A percentile compares a stretch with the other conserved stretches of the same genome.
Conservation (phyloP, 2,113 vertebrate genomes). For the Coptodon rendalli region DNA sequence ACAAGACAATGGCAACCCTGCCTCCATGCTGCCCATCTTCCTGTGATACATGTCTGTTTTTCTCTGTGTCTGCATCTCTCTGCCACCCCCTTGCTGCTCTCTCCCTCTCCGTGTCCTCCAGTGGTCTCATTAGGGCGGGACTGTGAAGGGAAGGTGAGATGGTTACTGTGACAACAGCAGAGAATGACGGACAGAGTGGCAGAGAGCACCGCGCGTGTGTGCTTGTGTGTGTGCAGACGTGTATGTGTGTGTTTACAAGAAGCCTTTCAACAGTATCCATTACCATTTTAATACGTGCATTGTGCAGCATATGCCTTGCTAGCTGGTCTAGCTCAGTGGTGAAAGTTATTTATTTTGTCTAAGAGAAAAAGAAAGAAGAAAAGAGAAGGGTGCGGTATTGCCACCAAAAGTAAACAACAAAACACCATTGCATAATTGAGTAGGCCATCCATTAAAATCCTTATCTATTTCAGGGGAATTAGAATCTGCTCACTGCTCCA, state of each 20-base stretch:
- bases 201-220: conserved; percentile 1
- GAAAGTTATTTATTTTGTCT: not conserved
- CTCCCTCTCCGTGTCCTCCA: conserved; percentile 38
- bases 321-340: not conserved
- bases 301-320: not conserved
- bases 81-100: conserved; percentile 33
- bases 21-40: conserved; percentile 39
- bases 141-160: conserved; percentile 72
- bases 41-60: conserved; percentile 53
- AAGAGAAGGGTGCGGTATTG: not conserved
- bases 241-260: not conserved
- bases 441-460: conserved; percentile 54
- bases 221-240: not conserved
- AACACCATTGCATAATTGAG: conserved; percentile 60
- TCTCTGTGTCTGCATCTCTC: conserved; percentile 38
- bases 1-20: conserved; percentile 52
- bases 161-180: conserved; percentile 77
- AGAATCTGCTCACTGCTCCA: conserved; percentile 43
- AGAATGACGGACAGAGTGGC: conserved; percentile 51
- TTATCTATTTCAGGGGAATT: conserved; percentile 58
- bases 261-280: not conserved
- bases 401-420: conserved; percentile 2
- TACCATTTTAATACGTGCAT: not conserved
- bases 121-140: conserved; percentile 72
- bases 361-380: not conserved